A percentile compares a stretch with the other conserved stretches of the same genome.
Conservation (phyloP, 2,797 vertebrate species). For the Pogoniulus pusillus region DNA sequence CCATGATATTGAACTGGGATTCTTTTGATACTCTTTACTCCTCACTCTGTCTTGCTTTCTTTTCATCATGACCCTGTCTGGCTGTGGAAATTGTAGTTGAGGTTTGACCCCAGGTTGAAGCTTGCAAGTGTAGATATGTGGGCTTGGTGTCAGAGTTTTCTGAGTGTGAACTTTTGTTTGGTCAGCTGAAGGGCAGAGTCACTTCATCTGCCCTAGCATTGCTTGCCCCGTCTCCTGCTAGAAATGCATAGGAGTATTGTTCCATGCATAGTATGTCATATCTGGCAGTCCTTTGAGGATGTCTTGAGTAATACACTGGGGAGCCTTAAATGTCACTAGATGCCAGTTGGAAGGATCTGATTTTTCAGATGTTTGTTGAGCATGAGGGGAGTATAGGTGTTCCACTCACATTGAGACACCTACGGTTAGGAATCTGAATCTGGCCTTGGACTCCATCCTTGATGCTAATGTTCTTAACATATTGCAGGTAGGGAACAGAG, state of each 20-base stretch:
- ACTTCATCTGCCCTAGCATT: neutral
- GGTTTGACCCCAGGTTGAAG: neutral
- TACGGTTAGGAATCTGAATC: neutral
- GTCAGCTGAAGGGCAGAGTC: neutral
- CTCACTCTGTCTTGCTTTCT: neutral
- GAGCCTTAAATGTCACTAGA: neutral
- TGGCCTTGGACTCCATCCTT: neutral
- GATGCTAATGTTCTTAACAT: neutral
- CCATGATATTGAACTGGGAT: neutral
- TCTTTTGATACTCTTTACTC: neutral
- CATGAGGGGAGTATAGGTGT: neutral
- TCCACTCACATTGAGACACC: neutral
- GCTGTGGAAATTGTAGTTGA: neutral
- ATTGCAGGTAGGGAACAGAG: neutral
- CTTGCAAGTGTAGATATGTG: neutral
- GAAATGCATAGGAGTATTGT: neutral
- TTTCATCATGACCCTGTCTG: rapidly evolving
- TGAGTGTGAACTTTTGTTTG: neutral
- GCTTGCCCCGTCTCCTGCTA: neutral
- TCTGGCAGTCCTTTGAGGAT: neutral
- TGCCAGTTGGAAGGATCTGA: neutral
- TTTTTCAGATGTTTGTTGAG: neutral
- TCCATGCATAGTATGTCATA: neutral
- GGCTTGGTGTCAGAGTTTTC: neutral
- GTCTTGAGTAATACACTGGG: neutral